Evolutionary conservation across 2,888 invertebrate genomes (phyloP).

Genomic region (Leuctra nigra): DNA sequence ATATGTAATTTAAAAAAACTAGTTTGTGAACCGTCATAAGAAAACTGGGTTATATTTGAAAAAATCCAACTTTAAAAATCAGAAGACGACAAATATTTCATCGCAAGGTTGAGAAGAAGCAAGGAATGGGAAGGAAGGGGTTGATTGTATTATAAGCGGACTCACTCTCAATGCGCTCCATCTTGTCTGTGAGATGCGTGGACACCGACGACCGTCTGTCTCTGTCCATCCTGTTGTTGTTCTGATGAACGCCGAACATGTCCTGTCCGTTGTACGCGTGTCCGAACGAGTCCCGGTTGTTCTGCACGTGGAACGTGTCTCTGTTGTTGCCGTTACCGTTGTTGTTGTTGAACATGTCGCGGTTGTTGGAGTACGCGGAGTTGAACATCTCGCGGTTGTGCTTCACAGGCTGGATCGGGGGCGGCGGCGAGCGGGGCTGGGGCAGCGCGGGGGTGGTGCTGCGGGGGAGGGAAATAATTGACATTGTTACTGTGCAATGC

Average conservation of each 20-base stretch:
- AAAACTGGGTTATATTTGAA: too few relatives aligned
- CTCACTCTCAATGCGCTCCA: conserved; percentile 50
- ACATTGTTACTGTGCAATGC: neutral
- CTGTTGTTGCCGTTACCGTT: conserved; percentile 5
- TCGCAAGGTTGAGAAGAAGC: too few relatives aligned
- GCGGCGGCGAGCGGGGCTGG: conserved; percentile 57
- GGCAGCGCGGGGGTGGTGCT: conserved; percentile 37
- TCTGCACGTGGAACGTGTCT: conserved; percentile 16
- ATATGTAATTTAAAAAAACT: too few relatives aligned
- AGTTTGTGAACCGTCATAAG: too few relatives aligned
- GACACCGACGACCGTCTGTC: conserved; percentile 49
- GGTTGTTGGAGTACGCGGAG: conserved; percentile 31
- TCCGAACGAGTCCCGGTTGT: conserved; percentile 9
- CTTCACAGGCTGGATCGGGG: conserved; percentile 54
- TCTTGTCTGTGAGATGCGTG: conserved; percentile 62
- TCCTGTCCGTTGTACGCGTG: conserved; percentile 19
- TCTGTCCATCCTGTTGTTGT: conserved; percentile 25
- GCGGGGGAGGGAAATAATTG: neutral
- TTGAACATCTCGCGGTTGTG: conserved; percentile 39
- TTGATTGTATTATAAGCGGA: conserved; percentile 18
- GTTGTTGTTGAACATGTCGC: conserved; percentile 40
- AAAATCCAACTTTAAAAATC: too few relatives aligned
- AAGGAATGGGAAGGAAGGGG: too few relatives aligned
- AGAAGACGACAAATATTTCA: too few relatives aligned
- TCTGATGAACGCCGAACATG: conserved; percentile 21